Evolutionary conservation across 2,113 vertebrate genomes (phyloP).

Genomic region (Emydura subglobosa): DNA sequence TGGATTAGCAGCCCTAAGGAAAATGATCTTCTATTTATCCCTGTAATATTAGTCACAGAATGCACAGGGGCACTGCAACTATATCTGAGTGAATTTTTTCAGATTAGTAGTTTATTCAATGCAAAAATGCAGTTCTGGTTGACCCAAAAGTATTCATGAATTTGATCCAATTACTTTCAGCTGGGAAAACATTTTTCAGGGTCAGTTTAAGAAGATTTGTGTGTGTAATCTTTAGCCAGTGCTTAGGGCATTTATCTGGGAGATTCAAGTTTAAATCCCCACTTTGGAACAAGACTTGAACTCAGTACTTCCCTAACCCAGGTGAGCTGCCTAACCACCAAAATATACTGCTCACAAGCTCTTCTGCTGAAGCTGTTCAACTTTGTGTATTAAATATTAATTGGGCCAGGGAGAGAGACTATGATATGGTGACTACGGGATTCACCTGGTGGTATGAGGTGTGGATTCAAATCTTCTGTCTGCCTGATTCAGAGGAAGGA

Average conservation of each 20-base stretch:
- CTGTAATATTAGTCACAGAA: background rate
- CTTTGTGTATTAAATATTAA: background rate
- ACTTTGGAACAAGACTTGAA: background rate
- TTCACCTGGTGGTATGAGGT: background rate
- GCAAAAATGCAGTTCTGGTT: background rate
- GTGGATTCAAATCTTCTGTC: background rate
- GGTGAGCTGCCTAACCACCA: background rate
- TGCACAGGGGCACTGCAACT: background rate
- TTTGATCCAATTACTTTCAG: too few species aligned
- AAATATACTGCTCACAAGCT: background rate
- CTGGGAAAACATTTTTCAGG: too few species aligned
- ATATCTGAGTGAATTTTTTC: background rate
- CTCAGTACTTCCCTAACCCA: background rate
- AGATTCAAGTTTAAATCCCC: background rate
- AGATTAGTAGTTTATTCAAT: background rate
- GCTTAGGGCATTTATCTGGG: background rate
- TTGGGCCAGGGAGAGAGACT: background rate
- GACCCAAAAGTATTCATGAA: too few species aligned
- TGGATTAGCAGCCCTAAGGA: background rate
- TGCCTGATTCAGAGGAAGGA: background rate
- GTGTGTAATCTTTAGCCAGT: background rate
- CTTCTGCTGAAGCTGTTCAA: background rate
- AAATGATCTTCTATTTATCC: background rate
- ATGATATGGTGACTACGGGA: background rate
- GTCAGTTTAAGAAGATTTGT: background rate